Evolutionary conservation across 2,888 invertebrate species (phyloP).

Genomic region (Volucella inanis): DNA sequence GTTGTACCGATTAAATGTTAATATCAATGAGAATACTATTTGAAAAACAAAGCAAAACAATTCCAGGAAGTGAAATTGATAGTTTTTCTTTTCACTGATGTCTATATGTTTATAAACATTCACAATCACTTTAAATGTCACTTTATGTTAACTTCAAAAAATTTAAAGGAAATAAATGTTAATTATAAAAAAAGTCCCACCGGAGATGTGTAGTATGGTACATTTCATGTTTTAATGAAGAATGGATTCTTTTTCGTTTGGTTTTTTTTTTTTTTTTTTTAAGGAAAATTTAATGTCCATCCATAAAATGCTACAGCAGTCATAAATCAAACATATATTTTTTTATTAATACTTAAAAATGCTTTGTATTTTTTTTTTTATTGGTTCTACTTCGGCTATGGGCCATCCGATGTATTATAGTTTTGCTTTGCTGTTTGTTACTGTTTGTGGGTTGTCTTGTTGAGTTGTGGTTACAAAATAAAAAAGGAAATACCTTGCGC

Average conservation of each 20-base stretch:
- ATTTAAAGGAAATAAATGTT: conserved; percentile 12
- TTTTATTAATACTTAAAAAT: conserved; percentile 64
- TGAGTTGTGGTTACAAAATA: conserved; percentile 67
- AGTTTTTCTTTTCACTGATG: conserved; percentile 24
- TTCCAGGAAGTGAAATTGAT: conserved; percentile 61
- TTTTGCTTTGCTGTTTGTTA: conserved; percentile 11
- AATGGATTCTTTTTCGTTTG: conserved; percentile 9
- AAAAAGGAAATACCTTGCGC: conserved; percentile 53
- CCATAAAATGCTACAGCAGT: conserved; percentile 69
- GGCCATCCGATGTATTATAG: background rate
- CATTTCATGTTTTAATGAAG: conserved; percentile 14
- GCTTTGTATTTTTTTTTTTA: conserved; percentile 51
- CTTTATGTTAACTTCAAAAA: conserved; percentile 5
- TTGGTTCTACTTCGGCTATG: conserved; percentile 63
- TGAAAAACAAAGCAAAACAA: conserved; percentile 2
- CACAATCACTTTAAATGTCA: conserved; percentile 34
- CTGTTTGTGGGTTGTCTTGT: conserved; percentile 71
- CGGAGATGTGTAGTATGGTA: conserved; percentile 24
- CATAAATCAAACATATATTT: conserved; percentile 70
- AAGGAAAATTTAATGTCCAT: conserved; percentile 63
- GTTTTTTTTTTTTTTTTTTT: conserved; percentile 2
- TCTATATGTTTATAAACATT: background rate
- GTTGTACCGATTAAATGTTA: background rate
- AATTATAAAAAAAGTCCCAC: conserved; percentile 34
- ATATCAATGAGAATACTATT: background rate